A percentile compares a stretch with the other conserved stretches of the same genome.
These are phyloP conservation scores for Brevimyrus niger DNA, from an alignment of 2,113 vertebrate species.

Conservation along the genomic window DNA sequence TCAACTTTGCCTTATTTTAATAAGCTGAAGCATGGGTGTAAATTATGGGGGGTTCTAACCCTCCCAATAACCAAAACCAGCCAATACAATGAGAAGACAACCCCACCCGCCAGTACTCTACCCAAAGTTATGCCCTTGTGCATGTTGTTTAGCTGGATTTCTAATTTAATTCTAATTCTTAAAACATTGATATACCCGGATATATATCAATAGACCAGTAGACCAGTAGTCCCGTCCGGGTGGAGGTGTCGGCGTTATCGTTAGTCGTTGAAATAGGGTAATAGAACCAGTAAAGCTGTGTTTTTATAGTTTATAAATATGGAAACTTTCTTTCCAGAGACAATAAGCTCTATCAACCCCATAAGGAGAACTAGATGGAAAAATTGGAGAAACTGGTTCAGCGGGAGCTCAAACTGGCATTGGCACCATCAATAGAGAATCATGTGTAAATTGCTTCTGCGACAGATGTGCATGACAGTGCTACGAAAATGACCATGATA, in stretches of 20 bases:
- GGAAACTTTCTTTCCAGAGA: background rate
- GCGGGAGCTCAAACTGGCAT: background rate
- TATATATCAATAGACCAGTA: background rate
- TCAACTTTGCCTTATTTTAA: background rate
- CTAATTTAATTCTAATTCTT: background rate
- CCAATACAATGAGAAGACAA: background rate
- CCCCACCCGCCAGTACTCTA: background rate
- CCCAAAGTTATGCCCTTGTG: background rate
- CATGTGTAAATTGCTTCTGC: background rate
- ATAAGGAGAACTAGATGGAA: background rate
- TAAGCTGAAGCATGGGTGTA: background rate
- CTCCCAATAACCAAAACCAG: background rate
- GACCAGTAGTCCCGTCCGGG: no score
- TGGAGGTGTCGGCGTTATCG: no score
- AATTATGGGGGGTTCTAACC: background rate
- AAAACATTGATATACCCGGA: background rate
- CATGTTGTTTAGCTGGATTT: background rate
- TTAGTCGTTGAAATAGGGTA: no score
- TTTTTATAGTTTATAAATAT: background rate
- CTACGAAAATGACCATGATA: background rate
- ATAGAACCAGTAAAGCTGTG: background rate
- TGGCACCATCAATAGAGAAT: background rate
- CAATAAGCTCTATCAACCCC: background rate
- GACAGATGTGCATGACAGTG: background rate
- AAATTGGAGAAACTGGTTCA: background rate